phyloP scores from a whole-genome alignment of 2,888 invertebrate genomes.

The Tipula vernalis region DNA sequence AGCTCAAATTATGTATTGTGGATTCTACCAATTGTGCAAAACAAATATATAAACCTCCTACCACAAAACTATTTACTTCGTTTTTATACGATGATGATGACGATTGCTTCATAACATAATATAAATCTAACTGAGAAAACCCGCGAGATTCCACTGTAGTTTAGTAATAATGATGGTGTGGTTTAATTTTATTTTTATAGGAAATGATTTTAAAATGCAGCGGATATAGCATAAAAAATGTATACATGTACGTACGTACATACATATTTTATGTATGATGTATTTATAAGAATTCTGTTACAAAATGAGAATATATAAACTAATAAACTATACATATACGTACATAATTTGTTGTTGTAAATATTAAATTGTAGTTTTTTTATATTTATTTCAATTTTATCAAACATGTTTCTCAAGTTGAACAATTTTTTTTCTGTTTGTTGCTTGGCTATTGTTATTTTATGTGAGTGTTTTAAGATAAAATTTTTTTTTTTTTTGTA shows the following conservation, averaged over 20 bases:
- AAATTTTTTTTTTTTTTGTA: not conserved
- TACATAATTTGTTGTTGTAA: not conserved
- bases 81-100: not conserved
- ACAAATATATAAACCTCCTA: not conserved
- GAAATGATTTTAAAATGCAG: not conserved
- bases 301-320: not conserved
- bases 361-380: not conserved
- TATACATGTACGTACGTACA: not conserved
- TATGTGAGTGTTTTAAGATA: not conserved
- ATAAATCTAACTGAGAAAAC: not conserved
- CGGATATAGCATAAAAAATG: not conserved
- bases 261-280: not conserved
- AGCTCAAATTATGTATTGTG: too few relatives aligned
- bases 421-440: not conserved
- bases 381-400: not conserved
- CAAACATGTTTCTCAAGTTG: constrained; percentile 4
- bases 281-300: not conserved
- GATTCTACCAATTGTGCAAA: too few relatives aligned
- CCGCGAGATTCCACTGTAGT: not conserved
- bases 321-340: not conserved
- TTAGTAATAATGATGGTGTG: not conserved
- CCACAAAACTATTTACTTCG: not conserved
- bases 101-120: not conserved
- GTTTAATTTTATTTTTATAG: not conserved
- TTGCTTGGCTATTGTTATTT: not conserved